Conservation (phyloP, 2,888 invertebrate genomes). For the Aporophyla lueneburgensis region DNA sequence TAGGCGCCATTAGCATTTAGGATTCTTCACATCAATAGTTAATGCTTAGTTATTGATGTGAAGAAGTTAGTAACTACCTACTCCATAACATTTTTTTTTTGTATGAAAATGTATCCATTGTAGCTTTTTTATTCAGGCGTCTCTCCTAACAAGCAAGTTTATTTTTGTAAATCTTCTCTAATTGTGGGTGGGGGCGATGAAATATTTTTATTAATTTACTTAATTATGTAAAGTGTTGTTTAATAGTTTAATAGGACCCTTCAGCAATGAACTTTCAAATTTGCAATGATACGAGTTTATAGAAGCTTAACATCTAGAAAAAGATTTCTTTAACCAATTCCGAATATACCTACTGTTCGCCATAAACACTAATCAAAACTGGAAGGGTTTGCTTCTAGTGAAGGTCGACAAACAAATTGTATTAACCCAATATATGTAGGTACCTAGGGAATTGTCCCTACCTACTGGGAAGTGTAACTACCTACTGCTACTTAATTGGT, state of each 20-base stretch:
- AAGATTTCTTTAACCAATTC: neutral
- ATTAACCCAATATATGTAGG: neutral
- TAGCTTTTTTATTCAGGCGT: neutral
- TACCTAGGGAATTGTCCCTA: neutral
- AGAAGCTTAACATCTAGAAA: neutral
- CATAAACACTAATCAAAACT: neutral
- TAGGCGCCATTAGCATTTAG: conserved; percentile 29
- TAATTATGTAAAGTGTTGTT: neutral
- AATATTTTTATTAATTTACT: neutral
- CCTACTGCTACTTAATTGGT: neutral
- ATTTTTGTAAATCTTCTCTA: conserved; percentile 27
- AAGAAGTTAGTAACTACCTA: neutral
- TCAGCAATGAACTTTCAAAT: neutral
- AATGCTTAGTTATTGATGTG: conserved; percentile 17
- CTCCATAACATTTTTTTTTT: neutral
- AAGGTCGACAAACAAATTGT: neutral
- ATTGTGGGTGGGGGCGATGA: neutral
- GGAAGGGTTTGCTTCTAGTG: neutral
- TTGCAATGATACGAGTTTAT: neutral
- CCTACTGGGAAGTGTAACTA: neutral
- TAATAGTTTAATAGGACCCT: neutral
- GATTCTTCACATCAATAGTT: conserved; percentile 34
- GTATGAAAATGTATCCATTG: neutral
- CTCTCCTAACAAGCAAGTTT: conserved; percentile 6
- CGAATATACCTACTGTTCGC: neutral